Evolutionary conservation across 2,888 invertebrate species (phyloP), one percentile per base, ranked within the genome.

Genomic region (Falcaria lacertinaria): DNA sequence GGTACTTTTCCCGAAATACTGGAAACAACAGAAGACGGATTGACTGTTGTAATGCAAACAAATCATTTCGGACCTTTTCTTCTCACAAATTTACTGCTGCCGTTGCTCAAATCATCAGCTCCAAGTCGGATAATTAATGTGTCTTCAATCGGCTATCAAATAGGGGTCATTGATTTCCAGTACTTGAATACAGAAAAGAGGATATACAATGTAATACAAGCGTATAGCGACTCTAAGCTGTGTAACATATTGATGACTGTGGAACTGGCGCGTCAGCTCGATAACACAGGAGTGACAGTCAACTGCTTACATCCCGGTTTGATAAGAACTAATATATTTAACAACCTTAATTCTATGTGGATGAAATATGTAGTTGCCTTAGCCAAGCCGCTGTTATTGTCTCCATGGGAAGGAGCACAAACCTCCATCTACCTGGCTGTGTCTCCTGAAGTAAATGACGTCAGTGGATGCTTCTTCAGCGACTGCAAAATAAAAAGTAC

Each of bases 251-350:
- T 93, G 44, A 95, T 94, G 65, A 92, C 94, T 0, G 72, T 90
- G 19, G 96, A 96, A 76, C 75, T 96, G 48, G 92, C 93, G 2
- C 88, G 91, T 42, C 89, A 91, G 42, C 74, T 96, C 40, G 90
- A 93, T 65, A 93, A 92, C 2, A 91, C 93, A 1, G 91, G 91
- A 15, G 92, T 96, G 0, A 95, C 94, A 0, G 93, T 91, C 0
- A 96, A 96, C 69, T 93, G 93, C 60, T 81, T 96, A 41, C 96
- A 96, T 82, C 97, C 97, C 0, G 97, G 97, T 19, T 43, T 49
- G 8, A 57, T 96, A 33, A 91, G 92, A 57, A 94, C 94, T 0
- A 57, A 69, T 7, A 62, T 95, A 34, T 91, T 94, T 91, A 82
- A 92, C 39, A 91, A 91, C 11, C 34, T 60, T 13, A 51, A 68